phyloP scores from a whole-genome alignment of 2,888 invertebrate genomes.

The Dione juno region DNA sequence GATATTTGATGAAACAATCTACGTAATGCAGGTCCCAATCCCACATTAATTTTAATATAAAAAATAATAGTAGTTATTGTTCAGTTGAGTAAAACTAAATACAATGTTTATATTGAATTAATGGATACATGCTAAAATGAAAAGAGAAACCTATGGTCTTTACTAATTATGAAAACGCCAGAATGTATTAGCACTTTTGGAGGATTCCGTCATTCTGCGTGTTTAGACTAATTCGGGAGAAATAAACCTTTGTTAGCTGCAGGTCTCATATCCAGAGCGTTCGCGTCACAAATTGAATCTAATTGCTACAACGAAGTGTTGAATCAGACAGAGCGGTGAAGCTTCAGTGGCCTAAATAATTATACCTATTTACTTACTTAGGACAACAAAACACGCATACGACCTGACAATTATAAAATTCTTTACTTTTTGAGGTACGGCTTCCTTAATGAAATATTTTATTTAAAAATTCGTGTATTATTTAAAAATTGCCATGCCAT shows the following conservation, averaged over 20 bases:
- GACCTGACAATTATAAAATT: slow-evolving; percentile 66
- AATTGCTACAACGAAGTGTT: slow-evolving; percentile 82
- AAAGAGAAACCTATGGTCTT: slow-evolving; percentile 29
- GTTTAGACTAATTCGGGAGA: slow-evolving; percentile 56
- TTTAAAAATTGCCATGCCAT: too few relatives aligned
- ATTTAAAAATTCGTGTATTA: too few relatives aligned
- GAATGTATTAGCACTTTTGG: slow-evolving; percentile 43
- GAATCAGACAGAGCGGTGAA: slow-evolving; percentile 72
- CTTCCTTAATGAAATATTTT: neutral
- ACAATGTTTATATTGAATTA: neutral
- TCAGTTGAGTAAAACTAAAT: neutral
- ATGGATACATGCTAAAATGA: neutral
- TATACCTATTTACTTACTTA: slow-evolving; percentile 79
- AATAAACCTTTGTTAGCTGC: slow-evolving; percentile 70
- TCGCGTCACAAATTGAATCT: slow-evolving; percentile 77
- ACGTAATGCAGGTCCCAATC: slow-evolving; percentile 7
- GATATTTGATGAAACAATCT: slow-evolving; percentile 30
- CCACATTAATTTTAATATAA: slow-evolving; percentile 4
- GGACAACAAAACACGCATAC: slow-evolving; percentile 72
- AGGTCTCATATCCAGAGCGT: slow-evolving; percentile 69
- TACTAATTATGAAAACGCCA: slow-evolving; percentile 45
- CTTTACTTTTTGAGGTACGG: neutral
- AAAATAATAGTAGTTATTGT: neutral
- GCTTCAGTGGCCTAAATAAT: slow-evolving; percentile 77
- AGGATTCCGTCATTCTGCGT: slow-evolving; percentile 46